These are phyloP conservation scores for Platichthys flesus DNA, from an alignment of 2,113 vertebrate genomes.

Conservation along the genomic window DNA sequence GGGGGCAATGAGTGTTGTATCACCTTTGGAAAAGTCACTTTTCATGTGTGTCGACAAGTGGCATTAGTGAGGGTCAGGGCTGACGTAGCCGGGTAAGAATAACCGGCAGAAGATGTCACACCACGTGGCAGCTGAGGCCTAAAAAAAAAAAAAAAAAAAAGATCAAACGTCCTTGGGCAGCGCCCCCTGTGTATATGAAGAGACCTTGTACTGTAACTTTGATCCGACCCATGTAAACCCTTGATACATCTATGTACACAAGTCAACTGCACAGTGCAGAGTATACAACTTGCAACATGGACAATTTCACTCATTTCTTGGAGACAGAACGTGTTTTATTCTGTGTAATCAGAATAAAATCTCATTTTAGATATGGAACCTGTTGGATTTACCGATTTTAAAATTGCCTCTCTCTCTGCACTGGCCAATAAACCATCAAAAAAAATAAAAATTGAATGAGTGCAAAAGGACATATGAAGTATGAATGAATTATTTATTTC, in stretches of 20 bases:
- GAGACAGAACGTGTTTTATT: too few species aligned
- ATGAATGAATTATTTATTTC: background rate
- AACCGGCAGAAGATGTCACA: constrained; percentile 28
- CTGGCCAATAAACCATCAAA: too few species aligned
- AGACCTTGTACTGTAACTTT: constrained; percentile 20
- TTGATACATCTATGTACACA: background rate
- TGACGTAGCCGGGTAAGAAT: constrained; percentile 34
- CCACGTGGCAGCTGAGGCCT: constrained; percentile 31
- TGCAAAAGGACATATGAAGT: background rate
- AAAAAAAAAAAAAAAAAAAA: background rate
- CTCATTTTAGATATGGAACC: background rate
- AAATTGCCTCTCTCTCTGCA: too few species aligned
- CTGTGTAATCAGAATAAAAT: background rate
- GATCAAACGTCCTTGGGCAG: constrained; percentile 13
- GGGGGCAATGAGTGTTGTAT: constrained; percentile 50
- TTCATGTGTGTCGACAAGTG: constrained; percentile 55
- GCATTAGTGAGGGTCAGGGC: constrained; percentile 66
- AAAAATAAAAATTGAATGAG: background rate
- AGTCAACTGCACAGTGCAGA: background rate
- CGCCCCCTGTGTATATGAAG: background rate
- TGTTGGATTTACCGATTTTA: too few species aligned
- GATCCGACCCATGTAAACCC: background rate
- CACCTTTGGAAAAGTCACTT: constrained; percentile 53
- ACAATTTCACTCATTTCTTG: background rate
- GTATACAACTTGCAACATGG: background rate